phyloP scores from a whole-genome alignment of 92 coral and sea anemone genomes.

The Heliopora coerulea region DNA sequence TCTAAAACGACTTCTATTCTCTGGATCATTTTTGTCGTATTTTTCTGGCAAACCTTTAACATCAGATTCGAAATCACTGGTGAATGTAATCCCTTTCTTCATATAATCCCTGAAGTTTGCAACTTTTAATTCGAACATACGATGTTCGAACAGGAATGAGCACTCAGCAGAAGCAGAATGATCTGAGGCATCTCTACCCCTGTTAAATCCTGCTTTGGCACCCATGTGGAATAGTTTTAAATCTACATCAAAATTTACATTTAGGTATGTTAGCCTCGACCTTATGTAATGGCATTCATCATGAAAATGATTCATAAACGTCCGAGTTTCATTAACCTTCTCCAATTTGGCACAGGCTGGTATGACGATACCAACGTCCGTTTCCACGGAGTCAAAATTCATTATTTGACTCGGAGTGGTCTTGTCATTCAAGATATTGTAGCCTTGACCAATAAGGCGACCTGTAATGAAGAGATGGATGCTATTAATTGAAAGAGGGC shows the following conservation, averaged over 20 bases:
- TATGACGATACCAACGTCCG: background rate
- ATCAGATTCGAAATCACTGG: background rate
- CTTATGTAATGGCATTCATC: background rate
- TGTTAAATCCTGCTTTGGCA: background rate
- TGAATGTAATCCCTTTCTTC: background rate
- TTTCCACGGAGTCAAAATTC: background rate
- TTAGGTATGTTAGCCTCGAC: background rate
- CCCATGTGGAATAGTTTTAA: background rate
- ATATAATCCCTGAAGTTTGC: background rate
- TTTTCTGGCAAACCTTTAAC: background rate
- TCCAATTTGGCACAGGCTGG: background rate
- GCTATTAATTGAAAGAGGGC: too few relatives aligned
- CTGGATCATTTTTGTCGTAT: background rate
- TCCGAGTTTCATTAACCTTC: background rate
- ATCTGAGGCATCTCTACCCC: background rate
- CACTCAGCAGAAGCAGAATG: background rate
- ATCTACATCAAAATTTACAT: background rate
- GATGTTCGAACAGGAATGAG: background rate
- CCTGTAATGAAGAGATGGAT: too few relatives aligned
- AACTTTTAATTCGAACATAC: background rate
- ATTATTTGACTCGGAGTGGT: background rate
- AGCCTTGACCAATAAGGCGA: background rate
- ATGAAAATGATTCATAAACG: background rate
- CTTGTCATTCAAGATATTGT: background rate
- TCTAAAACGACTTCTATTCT: background rate